Percentiles rank a stretch among this genome's conserved stretches.
Conservation (phyloP, 2,113 vertebrate species). For the Menidia beryllina region DNA sequence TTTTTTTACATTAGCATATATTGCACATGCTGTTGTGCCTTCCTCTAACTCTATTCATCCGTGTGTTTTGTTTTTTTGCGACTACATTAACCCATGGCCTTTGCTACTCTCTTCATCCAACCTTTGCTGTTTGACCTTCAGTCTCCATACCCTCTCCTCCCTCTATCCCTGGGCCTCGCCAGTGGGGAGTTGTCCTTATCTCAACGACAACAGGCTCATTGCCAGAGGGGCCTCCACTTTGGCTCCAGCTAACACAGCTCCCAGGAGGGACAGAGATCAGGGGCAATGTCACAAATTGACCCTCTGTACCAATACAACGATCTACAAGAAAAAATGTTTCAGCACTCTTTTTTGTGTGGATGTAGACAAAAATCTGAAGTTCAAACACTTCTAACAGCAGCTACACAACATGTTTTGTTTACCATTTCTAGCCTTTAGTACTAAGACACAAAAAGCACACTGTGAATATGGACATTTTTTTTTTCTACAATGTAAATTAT, state of each 20-base stretch:
- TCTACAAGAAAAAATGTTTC: conserved; percentile 37
- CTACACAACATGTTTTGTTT: conserved; percentile 12
- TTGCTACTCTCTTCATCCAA: conserved; percentile 32
- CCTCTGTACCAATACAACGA: conserved; percentile 46
- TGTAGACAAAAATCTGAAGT: conserved; percentile 18
- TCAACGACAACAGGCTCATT: conserved; percentile 60
- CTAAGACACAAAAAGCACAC: conserved; percentile 9
- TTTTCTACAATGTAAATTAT: conserved; percentile 31
- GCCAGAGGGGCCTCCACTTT: conserved; percentile 63
- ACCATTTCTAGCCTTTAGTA: conserved; percentile 14
- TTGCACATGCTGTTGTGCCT: conserved; percentile 10
- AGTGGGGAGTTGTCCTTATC: conserved; percentile 65
- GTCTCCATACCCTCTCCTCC: conserved; percentile 45
- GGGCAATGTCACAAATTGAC: conserved; percentile 48
- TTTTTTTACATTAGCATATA: conserved; percentile 18
- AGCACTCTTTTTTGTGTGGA: conserved; percentile 9
- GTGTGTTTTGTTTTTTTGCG: conserved; percentile 17
- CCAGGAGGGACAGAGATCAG: conserved; percentile 53
- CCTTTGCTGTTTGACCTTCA: conserved; percentile 60
- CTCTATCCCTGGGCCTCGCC: conserved; percentile 39
- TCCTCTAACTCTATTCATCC: conserved; percentile 9
- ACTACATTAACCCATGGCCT: conserved; percentile 36
- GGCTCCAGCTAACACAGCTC: conserved; percentile 52
- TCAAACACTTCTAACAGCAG: conserved; percentile 6
- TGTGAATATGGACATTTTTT: conserved; percentile 23